Conservation (phyloP, 1,140 invertebrate species). For the Drosophila kanapiae region DNA sequence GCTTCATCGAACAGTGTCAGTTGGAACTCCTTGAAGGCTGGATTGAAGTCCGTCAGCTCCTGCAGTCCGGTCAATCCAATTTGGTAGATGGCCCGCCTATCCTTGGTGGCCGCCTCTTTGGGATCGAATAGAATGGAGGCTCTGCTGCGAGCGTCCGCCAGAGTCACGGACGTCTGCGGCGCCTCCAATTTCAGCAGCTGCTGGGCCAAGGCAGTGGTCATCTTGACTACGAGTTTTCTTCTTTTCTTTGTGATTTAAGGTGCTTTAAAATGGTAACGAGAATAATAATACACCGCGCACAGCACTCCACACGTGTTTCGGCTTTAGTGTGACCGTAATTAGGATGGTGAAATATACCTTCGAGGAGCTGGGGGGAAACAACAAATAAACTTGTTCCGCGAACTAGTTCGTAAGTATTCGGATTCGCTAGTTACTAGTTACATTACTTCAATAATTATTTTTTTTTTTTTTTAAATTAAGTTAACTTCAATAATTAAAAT, state of each 20-base stretch:
- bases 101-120: slow-evolving; percentile 94
- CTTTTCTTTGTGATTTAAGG: background rate
- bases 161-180: slow-evolving; percentile 90
- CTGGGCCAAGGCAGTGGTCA: slow-evolving; percentile 91
- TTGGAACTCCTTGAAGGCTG: slow-evolving; percentile 90
- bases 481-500: too few species aligned
- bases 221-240: slow-evolving; percentile 33
- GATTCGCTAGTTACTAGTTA: too few species aligned
- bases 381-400: too few species aligned
- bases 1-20: slow-evolving; percentile 91
- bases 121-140: slow-evolving; percentile 95
- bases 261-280: background rate
- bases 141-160: slow-evolving; percentile 90
- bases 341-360: background rate
- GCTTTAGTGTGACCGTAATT: background rate
- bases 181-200: slow-evolving; percentile 92
- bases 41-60: slow-evolving; percentile 91
- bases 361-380: too few species aligned
- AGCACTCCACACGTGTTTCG: slow-evolving; percentile 44
- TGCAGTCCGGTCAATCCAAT: slow-evolving; percentile 94
- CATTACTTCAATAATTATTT: too few species aligned
- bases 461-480: too few species aligned
- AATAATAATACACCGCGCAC: slow-evolving; percentile 16
- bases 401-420: too few species aligned
- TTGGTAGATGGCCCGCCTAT: slow-evolving; percentile 92